phyloP scores from a whole-genome alignment of 2,113 vertebrate species.

The Manacus vitellinus region DNA sequence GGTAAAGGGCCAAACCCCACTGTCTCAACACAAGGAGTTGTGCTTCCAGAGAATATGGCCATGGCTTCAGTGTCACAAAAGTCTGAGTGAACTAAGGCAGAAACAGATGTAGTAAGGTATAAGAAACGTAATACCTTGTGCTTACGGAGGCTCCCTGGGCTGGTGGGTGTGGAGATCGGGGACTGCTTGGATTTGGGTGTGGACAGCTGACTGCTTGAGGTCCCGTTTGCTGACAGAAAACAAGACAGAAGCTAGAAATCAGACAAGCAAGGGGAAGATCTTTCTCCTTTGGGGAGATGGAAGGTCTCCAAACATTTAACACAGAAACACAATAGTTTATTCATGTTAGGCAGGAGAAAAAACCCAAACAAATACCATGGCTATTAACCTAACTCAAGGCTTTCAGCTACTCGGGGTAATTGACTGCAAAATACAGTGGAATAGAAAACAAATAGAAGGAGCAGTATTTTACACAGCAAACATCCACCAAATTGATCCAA shows the following conservation, averaged over 20 bases:
- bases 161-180: constrained; percentile 95
- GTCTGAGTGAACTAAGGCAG: neutral
- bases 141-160: constrained; percentile 92
- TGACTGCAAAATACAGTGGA: neutral
- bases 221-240: constrained; percentile 89
- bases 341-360: neutral
- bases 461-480: neutral
- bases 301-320: neutral
- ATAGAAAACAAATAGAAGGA: neutral
- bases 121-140: constrained; percentile 92
- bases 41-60: neutral
- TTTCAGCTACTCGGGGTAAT: neutral
- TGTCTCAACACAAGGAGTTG: neutral
- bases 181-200: constrained; percentile 99
- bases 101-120: constrained; percentile 82
- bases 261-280: neutral
- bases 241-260: constrained; percentile 66
- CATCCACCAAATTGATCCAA: neutral
- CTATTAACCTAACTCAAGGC: neutral
- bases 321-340: neutral
- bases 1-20: neutral
- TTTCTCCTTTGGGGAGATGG: neutral
- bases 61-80: fast-evolving
- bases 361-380: fast-evolving
- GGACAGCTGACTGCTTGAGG: constrained; percentile 97